Evolutionary conservation across 1,140 invertebrate species (phyloP).

Genomic region (Cherax quadricarinatus): DNA sequence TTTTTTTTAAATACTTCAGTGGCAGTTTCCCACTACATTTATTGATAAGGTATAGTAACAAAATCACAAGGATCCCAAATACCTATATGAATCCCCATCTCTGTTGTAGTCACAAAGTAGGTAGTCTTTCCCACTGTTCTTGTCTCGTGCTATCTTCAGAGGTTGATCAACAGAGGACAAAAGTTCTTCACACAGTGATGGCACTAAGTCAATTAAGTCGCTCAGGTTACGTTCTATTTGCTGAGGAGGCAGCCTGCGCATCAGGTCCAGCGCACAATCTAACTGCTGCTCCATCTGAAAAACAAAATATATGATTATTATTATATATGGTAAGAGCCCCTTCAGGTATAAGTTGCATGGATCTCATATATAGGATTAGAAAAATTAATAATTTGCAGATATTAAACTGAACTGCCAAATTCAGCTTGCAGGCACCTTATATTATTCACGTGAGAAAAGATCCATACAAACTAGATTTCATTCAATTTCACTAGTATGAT

Average conservation of each 20-base stretch:
- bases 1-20: too few species aligned
- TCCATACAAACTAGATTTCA: too few species aligned
- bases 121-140: conserved; percentile 96
- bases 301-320: background rate
- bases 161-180: conserved; percentile 99
- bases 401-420: too few species aligned
- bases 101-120: conserved; percentile 99
- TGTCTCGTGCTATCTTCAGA: conserved; percentile 97
- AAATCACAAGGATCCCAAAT: conserved; percentile 35
- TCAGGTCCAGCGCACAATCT: conserved; percentile 98
- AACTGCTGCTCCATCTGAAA: conserved; percentile 93
- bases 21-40: too few species aligned
- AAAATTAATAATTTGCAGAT: too few species aligned
- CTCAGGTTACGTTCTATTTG: conserved; percentile 99
- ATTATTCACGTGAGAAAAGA: too few species aligned
- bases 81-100: conserved; percentile 99
- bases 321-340: too few species aligned
- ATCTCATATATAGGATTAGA: too few species aligned
- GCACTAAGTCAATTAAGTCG: conserved; percentile 97
- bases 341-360: too few species aligned
- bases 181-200: conserved; percentile 96
- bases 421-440: too few species aligned
- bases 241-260: conserved; percentile 98
- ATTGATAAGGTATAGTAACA: background rate
- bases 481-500: too few species aligned